Base-by-base conservation (phyloP, 1,140 invertebrate species). In the Drosophila setifemur region DNA sequence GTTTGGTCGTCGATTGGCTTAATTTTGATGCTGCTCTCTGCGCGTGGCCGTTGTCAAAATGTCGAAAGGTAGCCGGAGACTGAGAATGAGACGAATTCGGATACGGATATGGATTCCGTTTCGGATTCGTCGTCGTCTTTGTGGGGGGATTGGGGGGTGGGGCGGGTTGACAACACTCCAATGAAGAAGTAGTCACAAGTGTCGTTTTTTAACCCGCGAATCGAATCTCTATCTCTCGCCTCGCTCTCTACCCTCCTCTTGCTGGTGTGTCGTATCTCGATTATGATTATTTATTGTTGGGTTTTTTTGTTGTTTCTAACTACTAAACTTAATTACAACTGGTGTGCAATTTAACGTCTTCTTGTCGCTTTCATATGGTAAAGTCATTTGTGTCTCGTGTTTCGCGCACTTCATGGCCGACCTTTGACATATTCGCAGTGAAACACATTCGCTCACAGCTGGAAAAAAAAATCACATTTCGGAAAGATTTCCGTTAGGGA, bases 371-470 rank as follows among this genome's bases (percentile, higher is more conserved):
- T 74, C 47, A 76, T 72, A 39, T 54, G 42, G 45, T 60, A 31
- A 47, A 45, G 47, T 75, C 49, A 63, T 54, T 72, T 50, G 52
- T 55, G 47, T 54, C 43, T 70, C 64, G 69, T 57, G 58, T 70
- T 73, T 61, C 58, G 74, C 75, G 76, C 79, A 83, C 78, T 83
- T 83, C 78, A 83, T 83, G 79, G 79, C 66, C 81, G 79, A 86
- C 81, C 81, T 85, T 86, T 85, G 79, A 85, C 81, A 85, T 85
- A 86, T 79, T 86, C 81, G 81, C 79, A 75, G 81, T 86, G 75
- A 79, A 67, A 79, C 70, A 85, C 70, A 72, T 82, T 83, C 35
- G 73, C 68, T 83, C 78, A 82, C 77, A 82, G 77, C 77, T 82
- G 55, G 0, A 76, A 52, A 33, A 52, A 28, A 29, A 43, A 71